A percentile compares a stretch with the other conserved stretches of the same genome.
These are phyloP conservation scores for Catharus bicknelli DNA, from an alignment of 2,113 vertebrate species.

Conservation along the genomic window DNA sequence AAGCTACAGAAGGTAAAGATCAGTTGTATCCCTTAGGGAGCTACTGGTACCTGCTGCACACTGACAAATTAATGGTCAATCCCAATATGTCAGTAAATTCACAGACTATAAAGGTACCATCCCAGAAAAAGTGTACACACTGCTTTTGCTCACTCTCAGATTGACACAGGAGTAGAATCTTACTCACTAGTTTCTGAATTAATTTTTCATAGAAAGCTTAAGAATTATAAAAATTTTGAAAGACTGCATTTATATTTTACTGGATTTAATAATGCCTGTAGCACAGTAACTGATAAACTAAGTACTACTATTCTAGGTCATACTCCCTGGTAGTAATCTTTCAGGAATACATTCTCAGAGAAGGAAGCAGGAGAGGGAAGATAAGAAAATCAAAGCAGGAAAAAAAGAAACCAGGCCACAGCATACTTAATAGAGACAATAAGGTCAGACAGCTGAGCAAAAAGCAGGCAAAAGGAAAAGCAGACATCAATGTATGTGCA, in stretches of 20 bases:
- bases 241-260: not conserved
- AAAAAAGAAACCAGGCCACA: constrained; percentile 1
- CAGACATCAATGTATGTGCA: not conserved
- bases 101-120: not conserved
- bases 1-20: not conserved
- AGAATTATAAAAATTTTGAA: not conserved
- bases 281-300: not conserved
- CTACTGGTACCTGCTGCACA: not conserved
- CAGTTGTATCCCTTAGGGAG: not conserved
- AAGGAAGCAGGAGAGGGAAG: not conserved
- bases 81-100: not conserved
- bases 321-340: constrained; percentile 27
- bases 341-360: constrained; percentile 2
- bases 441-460: not conserved
- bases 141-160: not conserved
- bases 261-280: not conserved
- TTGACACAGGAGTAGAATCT: not conserved
- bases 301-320: constrained; percentile 20
- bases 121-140: not conserved
- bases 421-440: not conserved
- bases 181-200: not conserved
- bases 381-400: constrained; percentile 6
- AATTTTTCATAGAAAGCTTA: not conserved
- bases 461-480: not conserved
- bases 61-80: not conserved